phyloP scores from a whole-genome alignment of 2,888 invertebrate species.

The Gastrophysa polygoni region DNA sequence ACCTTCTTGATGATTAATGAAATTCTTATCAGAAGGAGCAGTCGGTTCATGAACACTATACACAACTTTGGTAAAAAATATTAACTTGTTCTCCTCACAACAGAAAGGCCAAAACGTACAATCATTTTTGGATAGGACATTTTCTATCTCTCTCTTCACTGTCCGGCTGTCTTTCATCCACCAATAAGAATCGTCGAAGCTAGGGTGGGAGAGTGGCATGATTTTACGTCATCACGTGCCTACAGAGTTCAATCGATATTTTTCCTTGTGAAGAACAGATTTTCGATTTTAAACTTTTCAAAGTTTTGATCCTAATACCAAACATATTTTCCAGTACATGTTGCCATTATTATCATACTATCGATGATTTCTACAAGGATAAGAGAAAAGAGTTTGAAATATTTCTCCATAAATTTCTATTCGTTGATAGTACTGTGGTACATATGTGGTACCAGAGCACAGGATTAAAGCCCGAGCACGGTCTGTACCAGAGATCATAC shows the following conservation, averaged over 20 bases:
- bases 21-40: too few species aligned
- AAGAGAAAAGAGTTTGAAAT: too few species aligned
- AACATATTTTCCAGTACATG: too few species aligned
- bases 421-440: too few species aligned
- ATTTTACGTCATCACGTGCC: slow-evolving; percentile 45
- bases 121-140: slow-evolving; percentile 45
- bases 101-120: slow-evolving; percentile 32
- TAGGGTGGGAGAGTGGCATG: slow-evolving; percentile 46
- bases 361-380: too few species aligned
- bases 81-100: not conserved
- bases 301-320: too few species aligned
- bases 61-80: not conserved
- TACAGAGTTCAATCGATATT: slow-evolving; percentile 41
- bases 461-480: too few species aligned
- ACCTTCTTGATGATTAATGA: not conserved
- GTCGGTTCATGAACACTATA: not conserved
- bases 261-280: not conserved
- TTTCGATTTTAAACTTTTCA: too few species aligned
- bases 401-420: too few species aligned
- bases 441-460: too few species aligned
- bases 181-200: slow-evolving; percentile 35
- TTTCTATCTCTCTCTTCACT: slow-evolving; percentile 26
- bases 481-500: too few species aligned
- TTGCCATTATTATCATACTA: too few species aligned
- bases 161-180: not conserved